Percentiles rank a stretch among this genome's conserved stretches.
Conservation (phyloP, 2,888 invertebrate species). For the Exocentrus adspersus region DNA sequence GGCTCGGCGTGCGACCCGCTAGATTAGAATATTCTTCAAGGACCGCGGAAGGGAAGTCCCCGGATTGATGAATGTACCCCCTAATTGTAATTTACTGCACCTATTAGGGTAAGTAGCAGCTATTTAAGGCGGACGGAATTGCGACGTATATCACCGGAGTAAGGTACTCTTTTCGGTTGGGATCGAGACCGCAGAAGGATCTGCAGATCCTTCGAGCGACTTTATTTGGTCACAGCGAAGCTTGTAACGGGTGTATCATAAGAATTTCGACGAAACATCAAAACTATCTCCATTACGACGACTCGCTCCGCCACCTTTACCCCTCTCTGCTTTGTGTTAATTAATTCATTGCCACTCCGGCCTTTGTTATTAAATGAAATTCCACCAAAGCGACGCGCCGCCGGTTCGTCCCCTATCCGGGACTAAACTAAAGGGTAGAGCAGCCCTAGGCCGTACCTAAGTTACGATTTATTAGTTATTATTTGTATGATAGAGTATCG, state of each 20-base stretch:
- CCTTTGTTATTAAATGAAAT: background rate
- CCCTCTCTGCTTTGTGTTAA: too few relatives aligned
- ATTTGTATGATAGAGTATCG: background rate
- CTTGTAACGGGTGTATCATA: too few relatives aligned
- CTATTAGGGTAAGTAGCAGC: conserved; percentile 20
- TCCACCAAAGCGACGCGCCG: too few relatives aligned
- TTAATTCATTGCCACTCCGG: background rate
- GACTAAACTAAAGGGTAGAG: background rate
- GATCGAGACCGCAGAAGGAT: too few relatives aligned
- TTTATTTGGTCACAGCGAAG: too few relatives aligned
- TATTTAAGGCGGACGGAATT: conserved; percentile 10
- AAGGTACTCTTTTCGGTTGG: conserved; percentile 12
- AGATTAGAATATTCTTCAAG: conserved; percentile 37
- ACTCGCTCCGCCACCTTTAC: too few relatives aligned
- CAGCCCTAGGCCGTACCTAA: background rate
- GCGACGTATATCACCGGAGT: conserved; percentile 10
- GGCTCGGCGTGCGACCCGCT: conserved; percentile 19
- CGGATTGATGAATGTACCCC: conserved; percentile 28
- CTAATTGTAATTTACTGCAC: conserved; percentile 24
- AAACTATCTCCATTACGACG: too few relatives aligned
- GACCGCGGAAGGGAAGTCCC: conserved; percentile 4
- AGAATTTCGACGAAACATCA: too few relatives aligned
- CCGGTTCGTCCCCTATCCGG: background rate
- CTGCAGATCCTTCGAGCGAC: too few relatives aligned
- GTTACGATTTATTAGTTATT: conserved; percentile 7